Percentiles rank a stretch among this genome's conserved stretches.
phyloP scores from a whole-genome alignment of 1,140 invertebrate species.

The Trichonephila inaurata region DNA sequence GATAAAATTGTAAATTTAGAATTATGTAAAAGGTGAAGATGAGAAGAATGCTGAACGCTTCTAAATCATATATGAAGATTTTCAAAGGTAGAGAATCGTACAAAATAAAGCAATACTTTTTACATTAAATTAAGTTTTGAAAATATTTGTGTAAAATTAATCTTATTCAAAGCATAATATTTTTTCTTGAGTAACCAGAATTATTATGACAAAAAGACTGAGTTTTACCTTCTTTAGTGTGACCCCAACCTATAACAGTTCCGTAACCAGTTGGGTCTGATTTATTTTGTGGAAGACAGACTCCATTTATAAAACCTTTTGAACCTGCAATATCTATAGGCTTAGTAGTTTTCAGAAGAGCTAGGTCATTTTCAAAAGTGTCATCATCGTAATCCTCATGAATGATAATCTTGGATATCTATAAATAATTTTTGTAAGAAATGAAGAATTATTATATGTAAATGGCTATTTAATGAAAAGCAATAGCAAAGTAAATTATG shows the following conservation, averaged over 20 bases:
- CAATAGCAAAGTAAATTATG: no score
- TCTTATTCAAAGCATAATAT: not conserved
- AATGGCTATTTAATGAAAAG: no score
- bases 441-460: no score
- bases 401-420: slow-evolving; percentile 62
- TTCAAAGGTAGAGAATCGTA: not conserved
- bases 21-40: no score
- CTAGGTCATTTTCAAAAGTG: slow-evolving; percentile 68
- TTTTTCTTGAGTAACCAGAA: not conserved
- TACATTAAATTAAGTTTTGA: no score
- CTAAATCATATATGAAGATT: no score
- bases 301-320: slow-evolving; percentile 52
- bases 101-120: not conserved
- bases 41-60: no score
- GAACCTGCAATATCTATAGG: slow-evolving; percentile 61
- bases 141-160: no score
- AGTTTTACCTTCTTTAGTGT: slow-evolving; percentile 77
- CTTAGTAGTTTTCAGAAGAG: slow-evolving; percentile 54
- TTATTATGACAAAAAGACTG: not conserved
- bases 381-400: slow-evolving; percentile 50
- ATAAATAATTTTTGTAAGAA: not conserved
- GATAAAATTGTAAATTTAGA: no score
- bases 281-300: slow-evolving; percentile 78
- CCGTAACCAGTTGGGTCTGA: slow-evolving; percentile 87
- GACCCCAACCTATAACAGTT: slow-evolving; percentile 78